These are phyloP conservation scores for Ommatoiulus sabulosus DNA, from an alignment of 2,888 invertebrate species.

Conservation along the genomic window DNA sequence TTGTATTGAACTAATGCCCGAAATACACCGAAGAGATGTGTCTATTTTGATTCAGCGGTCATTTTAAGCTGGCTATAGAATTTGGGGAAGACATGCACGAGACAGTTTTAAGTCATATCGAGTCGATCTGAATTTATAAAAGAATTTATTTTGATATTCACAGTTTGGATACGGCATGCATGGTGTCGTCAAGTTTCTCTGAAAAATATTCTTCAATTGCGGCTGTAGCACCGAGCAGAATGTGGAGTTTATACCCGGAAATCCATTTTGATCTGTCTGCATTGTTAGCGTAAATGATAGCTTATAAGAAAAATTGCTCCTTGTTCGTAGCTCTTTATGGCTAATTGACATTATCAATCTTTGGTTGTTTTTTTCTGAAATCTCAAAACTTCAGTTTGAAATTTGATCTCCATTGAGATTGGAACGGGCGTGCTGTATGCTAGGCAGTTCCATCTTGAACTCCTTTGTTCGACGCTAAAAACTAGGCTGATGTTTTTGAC, in stretches of 20 bases:
- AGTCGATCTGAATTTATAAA: too few species aligned
- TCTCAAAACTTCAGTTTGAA: background rate
- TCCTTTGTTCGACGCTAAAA: background rate
- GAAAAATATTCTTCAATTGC: background rate
- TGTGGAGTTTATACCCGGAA: background rate
- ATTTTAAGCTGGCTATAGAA: background rate
- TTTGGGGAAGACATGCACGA: too few species aligned
- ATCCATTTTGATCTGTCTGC: background rate
- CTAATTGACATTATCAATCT: background rate
- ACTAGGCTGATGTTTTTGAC: slow-evolving; percentile 12
- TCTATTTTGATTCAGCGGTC: background rate
- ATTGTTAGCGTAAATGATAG: background rate
- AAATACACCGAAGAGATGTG: too few species aligned
- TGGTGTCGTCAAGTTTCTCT: background rate
- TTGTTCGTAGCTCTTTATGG: background rate
- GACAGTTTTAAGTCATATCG: too few species aligned
- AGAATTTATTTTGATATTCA: too few species aligned
- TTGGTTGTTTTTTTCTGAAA: background rate
- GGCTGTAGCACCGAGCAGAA: background rate
- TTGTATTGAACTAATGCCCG: background rate
- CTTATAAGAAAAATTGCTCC: background rate
- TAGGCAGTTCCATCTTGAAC: background rate
- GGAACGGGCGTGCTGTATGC: background rate
- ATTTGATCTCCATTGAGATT: background rate
- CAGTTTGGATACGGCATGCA: too few species aligned